These are phyloP conservation scores for Ceratotherium simum DNA, from an alignment of 2,113 vertebrate genomes.

Conservation along the genomic window DNA sequence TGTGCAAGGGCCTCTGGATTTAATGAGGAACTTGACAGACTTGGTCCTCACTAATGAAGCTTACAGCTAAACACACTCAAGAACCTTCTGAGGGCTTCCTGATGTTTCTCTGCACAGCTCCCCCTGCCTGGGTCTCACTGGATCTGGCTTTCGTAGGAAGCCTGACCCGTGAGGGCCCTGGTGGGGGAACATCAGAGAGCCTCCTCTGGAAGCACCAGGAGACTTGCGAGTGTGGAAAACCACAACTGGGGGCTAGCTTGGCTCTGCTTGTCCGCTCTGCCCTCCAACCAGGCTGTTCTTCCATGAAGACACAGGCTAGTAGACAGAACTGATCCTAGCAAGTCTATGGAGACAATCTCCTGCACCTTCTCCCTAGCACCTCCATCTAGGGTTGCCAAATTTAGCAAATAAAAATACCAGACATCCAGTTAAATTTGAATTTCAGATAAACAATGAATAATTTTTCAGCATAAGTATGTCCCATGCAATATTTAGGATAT, in stretches of 20 bases:
- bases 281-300: background rate
- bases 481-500: background rate
- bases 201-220: background rate
- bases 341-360: background rate
- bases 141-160: background rate
- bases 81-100: background rate
- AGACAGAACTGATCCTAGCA: background rate
- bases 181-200: background rate
- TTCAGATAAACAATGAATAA: background rate
- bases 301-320: background rate
- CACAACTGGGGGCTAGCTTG: background rate
- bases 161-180: background rate
- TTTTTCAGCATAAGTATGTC: background rate
- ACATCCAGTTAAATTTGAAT: background rate
- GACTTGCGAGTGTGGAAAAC: background rate
- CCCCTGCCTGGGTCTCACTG: background rate
- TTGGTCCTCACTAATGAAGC: background rate
- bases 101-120: background rate
- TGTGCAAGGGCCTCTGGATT: background rate
- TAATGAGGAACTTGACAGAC: background rate
- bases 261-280: background rate
- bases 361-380: background rate
- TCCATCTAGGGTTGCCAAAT: background rate
- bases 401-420: constrained; percentile 18
- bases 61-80: background rate